Conservation (phyloP, 2,888 invertebrate genomes). For the Ethmia dodecea region DNA sequence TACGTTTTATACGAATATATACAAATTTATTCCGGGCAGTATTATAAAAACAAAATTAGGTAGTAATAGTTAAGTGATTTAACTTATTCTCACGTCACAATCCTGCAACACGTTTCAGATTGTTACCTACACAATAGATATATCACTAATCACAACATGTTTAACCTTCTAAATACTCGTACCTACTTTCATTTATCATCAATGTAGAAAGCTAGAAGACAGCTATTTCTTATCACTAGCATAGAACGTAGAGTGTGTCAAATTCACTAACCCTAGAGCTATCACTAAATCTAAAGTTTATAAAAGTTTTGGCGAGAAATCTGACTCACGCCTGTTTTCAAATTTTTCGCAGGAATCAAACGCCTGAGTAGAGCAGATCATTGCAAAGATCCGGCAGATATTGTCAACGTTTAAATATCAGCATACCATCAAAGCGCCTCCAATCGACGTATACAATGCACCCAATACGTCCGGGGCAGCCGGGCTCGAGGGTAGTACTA, state of each 20-base stretch:
- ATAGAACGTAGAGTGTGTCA: slow-evolving; percentile 45
- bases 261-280: slow-evolving; percentile 35
- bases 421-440: slow-evolving; percentile 73
- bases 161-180: no score
- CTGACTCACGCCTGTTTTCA: slow-evolving; percentile 59
- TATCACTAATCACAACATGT: slow-evolving; percentile 41
- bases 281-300: slow-evolving; percentile 14
- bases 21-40: slow-evolving; percentile 58
- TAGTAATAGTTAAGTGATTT: background rate
- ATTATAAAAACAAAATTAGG: slow-evolving; percentile 39
- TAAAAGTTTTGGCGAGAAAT: slow-evolving; percentile 41
- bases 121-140: slow-evolving; percentile 21
- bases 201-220: slow-evolving; percentile 51
- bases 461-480: slow-evolving; percentile 48
- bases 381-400: slow-evolving; percentile 89
- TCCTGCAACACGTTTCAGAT: slow-evolving; percentile 36
- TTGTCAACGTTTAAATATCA: slow-evolving; percentile 85
- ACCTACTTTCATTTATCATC: slow-evolving; percentile 43
- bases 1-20: slow-evolving; percentile 67
- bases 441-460: slow-evolving; percentile 69
- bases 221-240: slow-evolving; percentile 49
- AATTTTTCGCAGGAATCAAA: slow-evolving; percentile 86
- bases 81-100: slow-evolving; percentile 26
- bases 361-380: slow-evolving; percentile 93
- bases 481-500: slow-evolving; percentile 56